A percentile compares a stretch with the other conserved stretches of the same genome.
phyloP scores from a whole-genome alignment of 2,888 invertebrate genomes.

The Leucozona laternaria region DNA sequence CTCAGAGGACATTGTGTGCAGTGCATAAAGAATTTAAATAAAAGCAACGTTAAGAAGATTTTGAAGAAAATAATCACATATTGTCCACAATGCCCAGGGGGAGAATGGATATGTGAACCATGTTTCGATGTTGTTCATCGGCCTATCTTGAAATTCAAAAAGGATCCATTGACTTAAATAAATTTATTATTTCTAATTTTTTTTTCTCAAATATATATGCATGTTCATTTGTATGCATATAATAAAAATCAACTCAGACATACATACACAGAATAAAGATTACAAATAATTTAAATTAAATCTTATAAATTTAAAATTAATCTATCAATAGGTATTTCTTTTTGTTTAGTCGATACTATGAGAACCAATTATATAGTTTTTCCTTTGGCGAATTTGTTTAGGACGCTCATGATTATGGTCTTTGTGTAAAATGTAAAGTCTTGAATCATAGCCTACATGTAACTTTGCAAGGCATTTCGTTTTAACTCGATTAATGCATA shows the following conservation, averaged over 20 bases:
- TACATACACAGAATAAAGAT: not conserved
- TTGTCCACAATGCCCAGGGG: constrained; percentile 82
- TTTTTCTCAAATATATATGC: not conserved
- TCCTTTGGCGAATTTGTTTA: constrained; percentile 23
- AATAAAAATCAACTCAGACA: not conserved
- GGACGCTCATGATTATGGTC: constrained; percentile 80
- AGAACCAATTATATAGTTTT: constrained; percentile 14
- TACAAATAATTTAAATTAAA: not conserved
- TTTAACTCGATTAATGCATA: constrained; percentile 82
- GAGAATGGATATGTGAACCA: constrained; percentile 82
- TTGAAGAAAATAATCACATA: constrained; percentile 81
- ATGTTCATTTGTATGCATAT: too few species aligned
- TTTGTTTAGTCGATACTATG: not conserved
- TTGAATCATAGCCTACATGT: constrained; percentile 78
- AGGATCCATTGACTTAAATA: not conserved
- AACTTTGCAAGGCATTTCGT: constrained; percentile 82
- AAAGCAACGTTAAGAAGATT: constrained; percentile 65
- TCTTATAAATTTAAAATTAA: not conserved
- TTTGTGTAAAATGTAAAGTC: constrained; percentile 79
- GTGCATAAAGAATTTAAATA: constrained; percentile 79
- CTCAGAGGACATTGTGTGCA: constrained; percentile 82
- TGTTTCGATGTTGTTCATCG: constrained; percentile 79
- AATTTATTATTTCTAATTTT: not conserved
- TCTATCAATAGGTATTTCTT: not conserved
- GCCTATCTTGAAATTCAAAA: not conserved